Evolutionary conservation across 2,797 vertebrate genomes (phyloP), one percentile per base, ranked within the genome.

Genomic region (Mormyrops attenuatus): DNA sequence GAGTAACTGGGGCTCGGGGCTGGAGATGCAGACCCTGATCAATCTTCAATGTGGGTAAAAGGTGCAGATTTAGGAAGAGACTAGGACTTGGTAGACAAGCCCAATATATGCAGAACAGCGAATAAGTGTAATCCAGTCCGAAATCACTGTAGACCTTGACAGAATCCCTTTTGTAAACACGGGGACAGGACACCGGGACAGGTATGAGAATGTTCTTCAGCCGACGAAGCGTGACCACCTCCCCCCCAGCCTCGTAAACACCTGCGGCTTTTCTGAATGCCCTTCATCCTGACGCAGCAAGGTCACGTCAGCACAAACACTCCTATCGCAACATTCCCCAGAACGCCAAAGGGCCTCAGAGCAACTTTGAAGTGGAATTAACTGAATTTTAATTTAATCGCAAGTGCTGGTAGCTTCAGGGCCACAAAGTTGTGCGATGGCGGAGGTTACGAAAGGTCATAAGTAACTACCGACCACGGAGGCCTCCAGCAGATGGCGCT

Each of bases 331-430:
- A 82, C 41, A 44, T 82, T 47, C 41, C 77, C 77, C 77, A 82
- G 77, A 47, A 47, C 6, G 41, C 77, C 38, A n/a, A 47, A 82
- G 41, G 77, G 41, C 77, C 77, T 47, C 41, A 22, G 77, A 20
- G 0, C 41, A 82, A 82, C 77, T 82, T 47, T 82, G 77, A 82
- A 82, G 77, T 47, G 17, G 77, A 82, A 82, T 82, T 47, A 82
- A 82, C 77, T 82, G 77, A 82, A 82, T 82, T 82, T 82, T 82
- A 82, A 82, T 82, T 82, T 44, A 47, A 82, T 82, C 13, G 20
- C 73, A 22, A 82, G 77, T n/a, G 3, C 15, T 7, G 6, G 20
- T 22, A 22, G 77, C 77, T 47, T 47, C 77, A 9, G 77, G 77
- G 77, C 20, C 77, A 44, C 41, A 47, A 47, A 82, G 41, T 47